A percentile compares a stretch with the other conserved stretches of the same genome.
Evolutionary conservation across 2,113 vertebrate species (phyloP).

Genomic region (Ceyx cyanopectus): DNA sequence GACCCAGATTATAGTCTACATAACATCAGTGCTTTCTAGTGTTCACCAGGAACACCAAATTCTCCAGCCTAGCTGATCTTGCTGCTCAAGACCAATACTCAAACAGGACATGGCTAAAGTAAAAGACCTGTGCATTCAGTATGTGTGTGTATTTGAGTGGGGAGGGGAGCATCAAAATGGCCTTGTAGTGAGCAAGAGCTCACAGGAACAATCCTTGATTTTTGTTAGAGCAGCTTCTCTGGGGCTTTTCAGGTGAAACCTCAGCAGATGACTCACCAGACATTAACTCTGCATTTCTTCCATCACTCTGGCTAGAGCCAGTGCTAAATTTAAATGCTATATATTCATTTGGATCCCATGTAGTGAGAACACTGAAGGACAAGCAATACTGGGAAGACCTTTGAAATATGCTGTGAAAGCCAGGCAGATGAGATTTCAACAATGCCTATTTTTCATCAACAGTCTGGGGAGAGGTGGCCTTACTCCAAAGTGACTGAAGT

Average conservation of each 20-base stretch:
- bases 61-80: background rate
- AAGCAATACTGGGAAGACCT: background rate
- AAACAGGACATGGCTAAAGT: background rate
- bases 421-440: background rate
- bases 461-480: background rate
- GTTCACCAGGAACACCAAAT: background rate
- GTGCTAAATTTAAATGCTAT: background rate
- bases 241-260: background rate
- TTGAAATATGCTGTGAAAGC: background rate
- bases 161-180: background rate
- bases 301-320: background rate
- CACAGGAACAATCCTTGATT: background rate
- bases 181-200: background rate
- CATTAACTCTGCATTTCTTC: background rate
- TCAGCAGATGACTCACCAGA: background rate
- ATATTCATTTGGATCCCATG: background rate
- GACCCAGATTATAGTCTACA: background rate
- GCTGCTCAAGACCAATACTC: background rate
- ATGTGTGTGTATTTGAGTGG: background rate
- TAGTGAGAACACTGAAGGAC: background rate
- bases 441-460: background rate
- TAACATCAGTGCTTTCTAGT: background rate
- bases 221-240: background rate
- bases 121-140: background rate
- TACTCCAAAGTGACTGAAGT: background rate